Conservation (phyloP, 2,888 invertebrate genomes). For the Linyphia triangularis region DNA sequence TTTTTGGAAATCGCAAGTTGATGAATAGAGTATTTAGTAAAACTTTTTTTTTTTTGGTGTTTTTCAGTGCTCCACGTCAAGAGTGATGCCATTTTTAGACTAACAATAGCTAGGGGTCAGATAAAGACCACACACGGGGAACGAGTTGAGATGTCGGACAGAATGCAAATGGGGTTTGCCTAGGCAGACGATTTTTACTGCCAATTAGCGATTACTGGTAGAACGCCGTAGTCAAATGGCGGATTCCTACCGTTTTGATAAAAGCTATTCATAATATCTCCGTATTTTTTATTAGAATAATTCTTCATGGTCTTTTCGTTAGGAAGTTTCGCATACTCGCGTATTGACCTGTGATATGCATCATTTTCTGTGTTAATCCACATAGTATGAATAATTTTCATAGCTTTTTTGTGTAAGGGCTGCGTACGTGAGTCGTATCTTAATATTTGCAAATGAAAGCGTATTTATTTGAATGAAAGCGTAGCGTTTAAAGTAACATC, state of each 20-base stretch:
- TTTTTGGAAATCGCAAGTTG: too few species aligned
- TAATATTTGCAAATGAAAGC: too few species aligned
- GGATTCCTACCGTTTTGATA: background rate
- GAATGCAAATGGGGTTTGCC: background rate
- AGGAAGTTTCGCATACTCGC: background rate
- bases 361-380: too few species aligned
- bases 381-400: too few species aligned
- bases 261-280: background rate
- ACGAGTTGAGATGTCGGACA: background rate
- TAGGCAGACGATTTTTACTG: background rate
- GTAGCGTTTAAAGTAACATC: too few species aligned
- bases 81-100: background rate
- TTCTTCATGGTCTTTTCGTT: background rate
- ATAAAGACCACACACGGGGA: background rate
- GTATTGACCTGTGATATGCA: background rate
- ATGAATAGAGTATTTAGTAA: too few species aligned
- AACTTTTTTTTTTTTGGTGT: too few species aligned
- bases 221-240: background rate
- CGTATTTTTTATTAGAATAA: too few species aligned
- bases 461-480: too few species aligned
- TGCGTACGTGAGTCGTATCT: too few species aligned
- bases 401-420: too few species aligned
- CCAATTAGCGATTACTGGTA: background rate
- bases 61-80: too few species aligned
- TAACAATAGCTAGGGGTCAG: background rate